Conservation (phyloP, 2,888 invertebrate genomes). For the Luffia ferchaultella region DNA sequence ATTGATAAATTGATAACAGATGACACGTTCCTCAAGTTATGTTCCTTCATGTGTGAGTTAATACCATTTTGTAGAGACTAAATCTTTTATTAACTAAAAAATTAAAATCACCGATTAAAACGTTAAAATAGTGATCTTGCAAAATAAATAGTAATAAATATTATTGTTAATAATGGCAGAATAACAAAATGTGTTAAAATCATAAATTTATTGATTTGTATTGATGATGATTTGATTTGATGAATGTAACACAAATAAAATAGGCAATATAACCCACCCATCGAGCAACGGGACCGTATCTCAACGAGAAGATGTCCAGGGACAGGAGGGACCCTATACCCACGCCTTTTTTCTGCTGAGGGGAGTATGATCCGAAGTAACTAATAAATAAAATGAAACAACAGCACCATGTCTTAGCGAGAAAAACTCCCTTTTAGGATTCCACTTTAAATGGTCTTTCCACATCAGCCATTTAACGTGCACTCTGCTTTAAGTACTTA, state of each 20-base stretch:
- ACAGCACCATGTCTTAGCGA: too few relatives aligned
- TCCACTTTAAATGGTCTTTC: too few relatives aligned
- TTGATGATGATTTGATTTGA: too few relatives aligned
- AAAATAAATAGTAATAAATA: background rate
- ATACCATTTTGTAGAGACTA: background rate
- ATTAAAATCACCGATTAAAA: background rate
- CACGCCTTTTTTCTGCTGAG: too few relatives aligned
- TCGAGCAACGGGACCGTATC: too few relatives aligned
- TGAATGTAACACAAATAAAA: background rate
- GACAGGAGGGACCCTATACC: too few relatives aligned
- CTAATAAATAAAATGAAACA: too few relatives aligned
- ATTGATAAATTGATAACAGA: background rate
- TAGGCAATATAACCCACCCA: background rate
- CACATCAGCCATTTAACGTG: too few relatives aligned
- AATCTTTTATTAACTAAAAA: background rate
- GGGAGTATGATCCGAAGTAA: too few relatives aligned
- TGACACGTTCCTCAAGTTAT: background rate
- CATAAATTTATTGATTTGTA: background rate
- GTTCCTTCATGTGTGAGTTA: background rate
- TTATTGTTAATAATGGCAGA: background rate
- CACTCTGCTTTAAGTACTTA: too few relatives aligned
- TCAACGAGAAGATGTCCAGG: too few relatives aligned
- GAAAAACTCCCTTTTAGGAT: too few relatives aligned
- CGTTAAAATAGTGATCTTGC: background rate
- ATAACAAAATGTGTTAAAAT: background rate